Evolutionary conservation across 2,888 invertebrate genomes (phyloP), one percentile per base, ranked within the genome.

Genomic region (Melitaea athalia): DNA sequence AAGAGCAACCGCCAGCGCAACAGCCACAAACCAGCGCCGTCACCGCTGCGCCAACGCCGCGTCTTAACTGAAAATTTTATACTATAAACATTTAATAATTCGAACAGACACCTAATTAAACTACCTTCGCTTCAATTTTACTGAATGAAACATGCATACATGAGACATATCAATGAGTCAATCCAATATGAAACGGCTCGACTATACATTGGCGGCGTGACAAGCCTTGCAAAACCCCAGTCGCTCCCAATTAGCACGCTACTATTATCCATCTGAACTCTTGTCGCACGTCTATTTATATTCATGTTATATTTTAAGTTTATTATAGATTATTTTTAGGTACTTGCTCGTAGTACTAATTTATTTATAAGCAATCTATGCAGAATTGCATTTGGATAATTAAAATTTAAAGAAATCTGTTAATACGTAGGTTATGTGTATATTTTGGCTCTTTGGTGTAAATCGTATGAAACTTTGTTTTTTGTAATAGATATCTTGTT

Each of bases 231-330:
- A 33, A 55, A 55, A 31, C 31, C 31, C 14, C 14, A n/a, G 55
- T 55, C 55, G 55, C 17, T 55, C 8, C 55, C 33, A 55, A 55
- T 55, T 38, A 55, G 17, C 55, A 55, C 55, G 33, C 33, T 33
- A 55, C 33, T 14, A 55, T 31, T 38, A 33, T n/a, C 53, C 53
- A 55, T 55, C 6, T 55, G 33, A 4, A 14, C 11, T 45, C 12
- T 45, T 45, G 45, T 45, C 4, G 45, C 4, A 5, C n/a, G 14
- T 14, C 31, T 55, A 2, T 38, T 10, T 55, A 55, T n/a, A 55
- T 55, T 17, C n/a, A 7, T 33, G 14, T 12, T 33, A n/a, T 15
- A 50, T 50, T 50, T 50, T 50, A 15, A 8, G 3, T n/a, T 50
- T 3, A n/a, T 15, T 50, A 38, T 8, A 38, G 38, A 38, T 38